Evolutionary conservation across 1,140 invertebrate species (phyloP).

Genomic region (Pararge aegeria): DNA sequence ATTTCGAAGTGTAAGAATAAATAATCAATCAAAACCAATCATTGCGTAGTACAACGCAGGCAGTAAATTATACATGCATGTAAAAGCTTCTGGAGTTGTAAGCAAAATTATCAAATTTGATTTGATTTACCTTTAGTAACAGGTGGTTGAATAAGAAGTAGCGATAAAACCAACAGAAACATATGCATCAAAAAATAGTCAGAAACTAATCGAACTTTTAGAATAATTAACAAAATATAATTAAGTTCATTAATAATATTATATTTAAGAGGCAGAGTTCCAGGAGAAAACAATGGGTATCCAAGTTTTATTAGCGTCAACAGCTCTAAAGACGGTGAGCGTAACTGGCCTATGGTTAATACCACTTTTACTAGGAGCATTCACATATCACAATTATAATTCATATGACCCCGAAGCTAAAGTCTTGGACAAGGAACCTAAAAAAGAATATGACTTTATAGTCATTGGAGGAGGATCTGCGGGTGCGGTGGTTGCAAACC

Average conservation of each 20-base stretch:
- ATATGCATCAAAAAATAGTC: too few species aligned
- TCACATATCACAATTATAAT: slow-evolving; percentile 91
- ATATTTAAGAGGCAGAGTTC: background rate
- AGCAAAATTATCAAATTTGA: too few species aligned
- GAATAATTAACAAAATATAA: too few species aligned
- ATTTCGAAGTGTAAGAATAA: background rate
- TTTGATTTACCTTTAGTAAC: too few species aligned
- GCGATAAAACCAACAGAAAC: too few species aligned
- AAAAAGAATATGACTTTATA: slow-evolving; percentile 90
- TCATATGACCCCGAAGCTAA: slow-evolving; percentile 89
- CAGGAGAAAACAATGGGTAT: slow-evolving; percentile 82
- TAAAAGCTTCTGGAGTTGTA: too few species aligned
- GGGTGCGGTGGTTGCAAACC: slow-evolving; percentile 94
- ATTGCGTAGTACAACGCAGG: too few species aligned
- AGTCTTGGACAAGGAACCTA: slow-evolving; percentile 69
- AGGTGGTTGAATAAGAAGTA: too few species aligned
- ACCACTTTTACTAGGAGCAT: slow-evolving; percentile 88
- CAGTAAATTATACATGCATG: too few species aligned
- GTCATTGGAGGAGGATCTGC: slow-evolving; percentile 95
- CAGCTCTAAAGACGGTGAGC: slow-evolving; percentile 87
- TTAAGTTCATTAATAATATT: too few species aligned
- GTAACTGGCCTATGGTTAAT: slow-evolving; percentile 90
- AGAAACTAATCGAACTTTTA: too few species aligned
- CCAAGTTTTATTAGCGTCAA: slow-evolving; percentile 85
- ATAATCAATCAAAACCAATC: too few species aligned